Conservation (phyloP, 2,113 vertebrate genomes). For the Tenrec ecaudatus region DNA sequence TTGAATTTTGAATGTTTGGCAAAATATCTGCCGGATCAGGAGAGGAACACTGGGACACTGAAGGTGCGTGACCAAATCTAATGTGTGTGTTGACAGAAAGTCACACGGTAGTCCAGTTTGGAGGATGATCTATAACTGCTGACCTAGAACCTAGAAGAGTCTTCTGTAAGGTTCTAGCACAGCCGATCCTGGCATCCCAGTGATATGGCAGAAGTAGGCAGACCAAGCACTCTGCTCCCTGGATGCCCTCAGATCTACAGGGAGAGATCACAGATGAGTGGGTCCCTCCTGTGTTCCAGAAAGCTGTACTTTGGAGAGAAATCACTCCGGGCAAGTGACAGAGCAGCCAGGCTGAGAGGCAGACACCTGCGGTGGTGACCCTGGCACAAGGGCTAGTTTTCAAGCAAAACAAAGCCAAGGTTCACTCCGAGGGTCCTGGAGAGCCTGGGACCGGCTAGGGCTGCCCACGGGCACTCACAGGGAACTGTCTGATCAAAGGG, state of each 20-base stretch:
- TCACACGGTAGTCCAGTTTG: too few relatives aligned
- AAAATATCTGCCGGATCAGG: not conserved
- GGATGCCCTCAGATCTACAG: not conserved
- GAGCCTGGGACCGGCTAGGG: not conserved
- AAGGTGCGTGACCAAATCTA: not conserved
- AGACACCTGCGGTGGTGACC: not conserved
- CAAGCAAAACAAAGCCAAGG: accelerated
- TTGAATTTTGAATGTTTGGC: too few relatives aligned
- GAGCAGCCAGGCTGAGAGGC: not conserved
- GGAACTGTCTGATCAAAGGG: not conserved
- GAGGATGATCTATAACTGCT: not conserved
- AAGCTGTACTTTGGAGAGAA: not conserved
- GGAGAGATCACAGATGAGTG: not conserved
- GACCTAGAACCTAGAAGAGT: not conserved
- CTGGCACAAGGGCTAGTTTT: accelerated
- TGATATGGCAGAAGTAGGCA: not conserved
- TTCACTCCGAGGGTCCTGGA: not conserved
- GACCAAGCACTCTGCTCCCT: not conserved
- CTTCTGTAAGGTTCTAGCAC: not conserved
- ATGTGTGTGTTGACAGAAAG: not conserved
- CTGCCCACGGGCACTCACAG: not conserved
- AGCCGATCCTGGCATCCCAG: not conserved
- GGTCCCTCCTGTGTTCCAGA: not conserved
- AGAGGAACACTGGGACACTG: not conserved
- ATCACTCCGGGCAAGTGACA: not conserved